Evolutionary conservation across 1,140 invertebrate genomes (phyloP).

Genomic region (Zaprionus davidi): DNA sequence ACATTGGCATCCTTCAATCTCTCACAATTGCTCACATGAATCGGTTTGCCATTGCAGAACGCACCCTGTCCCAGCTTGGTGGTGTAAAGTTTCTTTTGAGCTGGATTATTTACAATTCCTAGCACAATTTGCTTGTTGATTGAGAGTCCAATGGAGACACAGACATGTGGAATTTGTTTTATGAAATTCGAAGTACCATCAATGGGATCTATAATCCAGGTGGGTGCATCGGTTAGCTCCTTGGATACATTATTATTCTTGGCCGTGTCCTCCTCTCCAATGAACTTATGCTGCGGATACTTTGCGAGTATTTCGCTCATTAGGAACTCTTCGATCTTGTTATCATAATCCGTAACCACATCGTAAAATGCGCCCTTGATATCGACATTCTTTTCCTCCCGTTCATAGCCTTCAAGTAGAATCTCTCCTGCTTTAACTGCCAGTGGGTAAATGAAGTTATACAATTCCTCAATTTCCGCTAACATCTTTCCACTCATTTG

Average conservation of each 20-base stretch:
- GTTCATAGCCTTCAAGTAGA: slow-evolving; percentile 85
- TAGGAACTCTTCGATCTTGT: slow-evolving; percentile 91
- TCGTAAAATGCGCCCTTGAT: slow-evolving; percentile 89
- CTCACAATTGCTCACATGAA: slow-evolving; percentile 82
- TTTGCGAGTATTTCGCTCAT: slow-evolving; percentile 87
- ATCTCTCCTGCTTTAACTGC: slow-evolving; percentile 72
- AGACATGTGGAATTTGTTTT: slow-evolving; percentile 87
- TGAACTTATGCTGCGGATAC: slow-evolving; percentile 93
- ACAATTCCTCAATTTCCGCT: slow-evolving; percentile 86
- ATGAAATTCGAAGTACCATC: slow-evolving; percentile 92
- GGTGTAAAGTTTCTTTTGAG: slow-evolving; percentile 89
- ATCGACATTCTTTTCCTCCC: slow-evolving; percentile 82
- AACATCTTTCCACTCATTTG: slow-evolving; percentile 49
- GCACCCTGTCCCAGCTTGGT: slow-evolving; percentile 90
- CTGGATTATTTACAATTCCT: slow-evolving; percentile 91
- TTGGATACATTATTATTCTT: slow-evolving; percentile 86
- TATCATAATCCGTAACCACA: slow-evolving; percentile 93
- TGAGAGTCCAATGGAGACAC: slow-evolving; percentile 88
- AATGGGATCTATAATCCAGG: slow-evolving; percentile 95
- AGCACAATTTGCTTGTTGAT: slow-evolving; percentile 88
- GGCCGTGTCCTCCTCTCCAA: slow-evolving; percentile 91
- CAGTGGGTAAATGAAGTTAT: slow-evolving; percentile 85
- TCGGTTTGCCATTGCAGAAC: slow-evolving; percentile 89
- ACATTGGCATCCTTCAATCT: slow-evolving; percentile 74
- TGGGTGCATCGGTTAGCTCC: slow-evolving; percentile 90